phyloP scores from a whole-genome alignment of 2,888 invertebrate genomes.

The Sphaeridia pumilis region DNA sequence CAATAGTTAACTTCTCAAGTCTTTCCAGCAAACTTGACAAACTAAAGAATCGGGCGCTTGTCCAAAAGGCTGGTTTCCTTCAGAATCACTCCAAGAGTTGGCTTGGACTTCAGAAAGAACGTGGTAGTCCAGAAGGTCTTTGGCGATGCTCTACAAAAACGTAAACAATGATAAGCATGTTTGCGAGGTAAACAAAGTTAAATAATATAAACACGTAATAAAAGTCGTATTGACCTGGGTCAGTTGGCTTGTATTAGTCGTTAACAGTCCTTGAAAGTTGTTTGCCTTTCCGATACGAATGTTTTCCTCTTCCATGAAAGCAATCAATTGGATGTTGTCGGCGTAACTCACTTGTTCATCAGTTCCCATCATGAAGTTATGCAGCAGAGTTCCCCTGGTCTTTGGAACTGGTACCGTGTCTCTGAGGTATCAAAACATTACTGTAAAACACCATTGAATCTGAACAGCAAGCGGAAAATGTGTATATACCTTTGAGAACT shows the following conservation, averaged over 20 bases:
- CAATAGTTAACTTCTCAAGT: neutral
- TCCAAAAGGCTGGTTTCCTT: conserved; percentile 61
- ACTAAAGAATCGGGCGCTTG: conserved; percentile 63
- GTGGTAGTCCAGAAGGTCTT: conserved; percentile 64
- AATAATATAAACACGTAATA: too few relatives aligned
- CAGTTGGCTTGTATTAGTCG: conserved; percentile 73
- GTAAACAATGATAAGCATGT: too few relatives aligned
- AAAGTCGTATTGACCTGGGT: conserved; percentile 60
- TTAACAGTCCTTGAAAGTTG: conserved; percentile 62
- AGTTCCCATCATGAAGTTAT: conserved; percentile 82
- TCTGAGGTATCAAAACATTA: too few relatives aligned
- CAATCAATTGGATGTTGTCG: conserved; percentile 67
- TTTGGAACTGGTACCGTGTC: too few relatives aligned
- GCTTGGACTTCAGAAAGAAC: conserved; percentile 66
- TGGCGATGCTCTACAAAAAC: conserved; percentile 44
- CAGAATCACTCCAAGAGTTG: conserved; percentile 59
- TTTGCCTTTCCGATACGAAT: conserved; percentile 53
- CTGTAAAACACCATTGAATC: too few relatives aligned
- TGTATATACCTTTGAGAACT: too few relatives aligned
- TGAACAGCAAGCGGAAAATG: too few relatives aligned
- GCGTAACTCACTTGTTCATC: conserved; percentile 47
- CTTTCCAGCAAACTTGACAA: conserved; percentile 64
- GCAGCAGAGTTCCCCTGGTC: conserved; percentile 59
- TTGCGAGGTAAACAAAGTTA: too few relatives aligned
- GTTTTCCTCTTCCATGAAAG: conserved; percentile 65